Conservation (phyloP, 2,113 vertebrate species). For the Cepphus grylle region DNA sequence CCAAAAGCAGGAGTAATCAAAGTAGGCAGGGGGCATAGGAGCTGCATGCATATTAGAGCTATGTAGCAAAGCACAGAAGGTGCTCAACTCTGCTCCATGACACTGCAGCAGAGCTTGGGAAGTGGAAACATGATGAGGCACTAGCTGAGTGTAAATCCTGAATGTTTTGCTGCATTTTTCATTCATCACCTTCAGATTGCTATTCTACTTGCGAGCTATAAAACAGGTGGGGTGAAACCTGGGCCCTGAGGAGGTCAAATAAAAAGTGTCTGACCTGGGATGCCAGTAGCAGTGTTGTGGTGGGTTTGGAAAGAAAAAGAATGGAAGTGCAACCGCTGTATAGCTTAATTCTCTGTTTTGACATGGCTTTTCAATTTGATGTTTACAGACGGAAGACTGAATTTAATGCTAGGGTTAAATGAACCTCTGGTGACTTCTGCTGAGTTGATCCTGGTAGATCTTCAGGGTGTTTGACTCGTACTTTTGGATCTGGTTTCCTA, state of each 20-base stretch:
- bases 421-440: background rate
- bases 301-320: background rate
- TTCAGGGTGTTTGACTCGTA: background rate
- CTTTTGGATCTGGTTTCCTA: background rate
- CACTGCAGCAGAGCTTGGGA: background rate
- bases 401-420: background rate
- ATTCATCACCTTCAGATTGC: background rate
- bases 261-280: background rate
- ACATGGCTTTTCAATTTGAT: background rate
- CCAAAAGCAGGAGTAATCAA: constrained; percentile 33
- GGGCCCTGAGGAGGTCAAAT: background rate
- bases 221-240: background rate
- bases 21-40: background rate
- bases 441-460: background rate
- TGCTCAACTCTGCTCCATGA: background rate
- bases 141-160: background rate
- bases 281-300: background rate
- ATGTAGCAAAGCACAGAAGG: background rate
- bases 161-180: background rate
- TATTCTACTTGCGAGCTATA: background rate
- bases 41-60: background rate
- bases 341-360: background rate
- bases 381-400: background rate
- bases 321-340: background rate
- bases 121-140: background rate